Evolutionary conservation across 1,140 invertebrate genomes (phyloP), one percentile per base, ranked within the genome.

Genomic region (Helicorthomorpha holstii): DNA sequence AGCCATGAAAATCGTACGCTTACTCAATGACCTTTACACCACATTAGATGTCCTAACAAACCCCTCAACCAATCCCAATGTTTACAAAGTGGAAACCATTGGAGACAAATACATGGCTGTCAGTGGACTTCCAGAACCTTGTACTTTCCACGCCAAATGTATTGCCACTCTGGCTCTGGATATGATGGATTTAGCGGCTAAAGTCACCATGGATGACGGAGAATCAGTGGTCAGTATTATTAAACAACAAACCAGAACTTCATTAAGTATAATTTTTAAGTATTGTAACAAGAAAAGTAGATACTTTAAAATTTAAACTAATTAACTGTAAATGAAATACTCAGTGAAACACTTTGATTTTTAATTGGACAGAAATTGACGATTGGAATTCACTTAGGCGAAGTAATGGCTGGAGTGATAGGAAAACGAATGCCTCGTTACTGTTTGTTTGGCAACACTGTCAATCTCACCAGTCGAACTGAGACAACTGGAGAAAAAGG

Each of bases 41-140:
- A 81, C 85, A 2, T 92, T 91, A 60, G 89, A 93, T 64, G 83
- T 83, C 10, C 75, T 96, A 1, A 90, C 90, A 1, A 89, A 94
- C 68, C 85, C 87, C 1, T 85, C 82, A 60, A 79, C 81, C 50
- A 91, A 93, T 69, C 83, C 87, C 10, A 85, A 91, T 64, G 86
- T 95, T 44, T 96, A 93, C 65, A 96, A 95, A 82, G 91, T 98
- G 38, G 94, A 98, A 73, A 98, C 94, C n/a, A 87, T 97, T 22
- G 93, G 93, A 58, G 94, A 98, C 69, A 97, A 96, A 66, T 98
- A 98, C 67, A 97, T 98, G 93, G 91, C 92, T 1, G 91, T 97
- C 3, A 95, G 91, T 58, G 94, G 94, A 21, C 71, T 98, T 46
- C 94, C 94, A 1, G 92, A 97, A 62, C 81, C 82, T 16, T 91